Base-by-base conservation (phyloP, 2,888 invertebrate genomes). In the Blomia tropicalis region DNA sequence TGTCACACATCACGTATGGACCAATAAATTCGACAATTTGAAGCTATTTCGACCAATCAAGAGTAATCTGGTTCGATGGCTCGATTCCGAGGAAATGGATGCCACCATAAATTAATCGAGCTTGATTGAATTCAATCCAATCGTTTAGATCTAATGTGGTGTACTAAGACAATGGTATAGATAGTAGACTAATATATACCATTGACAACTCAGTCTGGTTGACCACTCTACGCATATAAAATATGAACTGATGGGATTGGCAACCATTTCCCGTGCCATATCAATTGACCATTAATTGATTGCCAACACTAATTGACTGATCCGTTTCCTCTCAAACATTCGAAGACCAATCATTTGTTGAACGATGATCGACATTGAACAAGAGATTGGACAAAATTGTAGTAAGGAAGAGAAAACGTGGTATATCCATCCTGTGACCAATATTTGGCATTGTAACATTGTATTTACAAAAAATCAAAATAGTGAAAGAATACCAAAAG, bases 1-100 rank as follows among this genome's bases (percentile, higher is more conserved):
- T n/a, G n/a, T n/a, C n/a, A n/a, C n/a, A n/a, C n/a, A n/a, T 17
- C 36, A 36, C 36, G 36, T 11, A n/a, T n/a, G n/a, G 27, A 11
- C 27, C 51, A 47, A 47, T 47, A 47, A 47, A 47, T 47, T 47
- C 7, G n/a, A n/a, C 51, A 47, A 47, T 47, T n/a, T 47, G 51
- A 47, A 47, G 7, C 51, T n/a, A 47, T 47, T 47, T 47, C 23
- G 14, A n/a, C 23, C 51, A 47, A 47, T 47, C 51, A 47, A 47
- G n/a, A 11, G 22, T n/a, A 47, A 47, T 47, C 51, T 11, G 7
- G n/a, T 17, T 17, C 14, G 41, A 14, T 14, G n/a, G 51, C 23
- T 7, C 51, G n/a, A 47, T 47, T 47, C 51, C 27, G 22, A 7
- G 51, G 51, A 47, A 47, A 47, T 47, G 51, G 22, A 7, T 11